Conservation (phyloP, 23 tunicate species). For the Trididemnum nubilum region DNA sequence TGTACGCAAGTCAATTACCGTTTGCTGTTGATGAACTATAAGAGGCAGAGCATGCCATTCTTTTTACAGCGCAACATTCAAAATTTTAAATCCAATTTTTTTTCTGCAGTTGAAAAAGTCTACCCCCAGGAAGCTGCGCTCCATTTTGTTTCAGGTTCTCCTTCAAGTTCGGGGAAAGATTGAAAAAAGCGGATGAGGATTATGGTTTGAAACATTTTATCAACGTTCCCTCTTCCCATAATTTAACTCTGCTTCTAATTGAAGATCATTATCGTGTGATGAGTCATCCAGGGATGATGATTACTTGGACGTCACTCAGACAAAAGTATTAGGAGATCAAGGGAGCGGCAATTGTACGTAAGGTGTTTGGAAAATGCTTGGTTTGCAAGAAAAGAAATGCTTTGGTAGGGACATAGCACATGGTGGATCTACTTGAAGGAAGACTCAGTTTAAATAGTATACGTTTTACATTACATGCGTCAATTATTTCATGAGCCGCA, state of each 20-base stretch:
- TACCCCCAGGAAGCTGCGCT: too few relatives aligned
- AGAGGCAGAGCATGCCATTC: too few relatives aligned
- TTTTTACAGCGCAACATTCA: too few relatives aligned
- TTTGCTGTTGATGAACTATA: too few relatives aligned
- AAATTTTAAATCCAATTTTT: too few relatives aligned
- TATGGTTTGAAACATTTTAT: not conserved
- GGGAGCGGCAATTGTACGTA: not conserved
- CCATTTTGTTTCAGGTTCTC: not conserved
- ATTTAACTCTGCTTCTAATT: not conserved
- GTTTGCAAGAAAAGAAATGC: not conserved
- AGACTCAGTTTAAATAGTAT: not conserved
- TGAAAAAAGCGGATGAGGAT: not conserved
- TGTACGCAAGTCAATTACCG: too few relatives aligned
- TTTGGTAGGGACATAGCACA: not conserved
- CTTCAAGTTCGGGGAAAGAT: not conserved
- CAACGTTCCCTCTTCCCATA: not conserved
- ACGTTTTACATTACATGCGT: not conserved
- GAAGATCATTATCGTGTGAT: too few relatives aligned
- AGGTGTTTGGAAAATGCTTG: not conserved
- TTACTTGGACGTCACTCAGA: not conserved
- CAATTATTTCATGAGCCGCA: not conserved
- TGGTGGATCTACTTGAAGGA: not conserved
- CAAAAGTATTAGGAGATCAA: too few relatives aligned
- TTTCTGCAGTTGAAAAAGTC: too few relatives aligned
- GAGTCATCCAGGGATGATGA: not conserved